A percentile compares a stretch with the other conserved stretches of the same genome.
Conservation (phyloP, 2,797 vertebrate genomes). For the Stomatorhinus walkeri region DNA sequence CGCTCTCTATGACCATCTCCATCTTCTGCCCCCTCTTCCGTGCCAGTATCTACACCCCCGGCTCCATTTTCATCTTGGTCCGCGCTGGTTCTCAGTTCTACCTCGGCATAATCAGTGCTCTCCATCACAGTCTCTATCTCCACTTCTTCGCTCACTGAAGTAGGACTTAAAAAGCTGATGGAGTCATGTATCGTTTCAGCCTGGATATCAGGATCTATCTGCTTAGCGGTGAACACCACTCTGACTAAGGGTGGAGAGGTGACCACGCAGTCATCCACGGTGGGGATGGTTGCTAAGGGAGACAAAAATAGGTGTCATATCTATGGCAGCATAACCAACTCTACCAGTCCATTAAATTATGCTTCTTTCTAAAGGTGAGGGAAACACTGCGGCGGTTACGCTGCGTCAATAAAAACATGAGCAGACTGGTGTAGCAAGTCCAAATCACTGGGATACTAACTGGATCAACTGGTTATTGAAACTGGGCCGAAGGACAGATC, state of each 20-base stretch:
- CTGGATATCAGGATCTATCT: slow-evolving; percentile 15
- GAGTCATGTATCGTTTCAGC: slow-evolving; percentile 40
- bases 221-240: slow-evolving; percentile 18
- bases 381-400: background rate
- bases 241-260: slow-evolving; percentile 26
- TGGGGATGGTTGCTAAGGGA: slow-evolving; percentile 42
- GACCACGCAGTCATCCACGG: slow-evolving; percentile 46
- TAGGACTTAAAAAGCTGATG: slow-evolving; percentile 44
- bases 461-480: background rate
- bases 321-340: background rate
- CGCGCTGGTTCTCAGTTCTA: slow-evolving; percentile 45
- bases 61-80: slow-evolving; percentile 28
- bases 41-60: slow-evolving; percentile 25
- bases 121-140: slow-evolving; percentile 53
- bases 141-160: slow-evolving; percentile 38
- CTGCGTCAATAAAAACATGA: background rate
- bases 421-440: background rate
- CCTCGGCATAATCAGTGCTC: slow-evolving; percentile 56
- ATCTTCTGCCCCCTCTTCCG: slow-evolving; percentile 3
- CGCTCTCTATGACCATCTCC: background rate
- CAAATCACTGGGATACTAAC: background rate
- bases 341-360: background rate
- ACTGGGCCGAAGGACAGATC: background rate
- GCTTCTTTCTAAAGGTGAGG: background rate
- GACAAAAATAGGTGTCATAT: background rate